Conservation (phyloP, 2,113 vertebrate genomes). For the Trochalopteron elliotii region DNA sequence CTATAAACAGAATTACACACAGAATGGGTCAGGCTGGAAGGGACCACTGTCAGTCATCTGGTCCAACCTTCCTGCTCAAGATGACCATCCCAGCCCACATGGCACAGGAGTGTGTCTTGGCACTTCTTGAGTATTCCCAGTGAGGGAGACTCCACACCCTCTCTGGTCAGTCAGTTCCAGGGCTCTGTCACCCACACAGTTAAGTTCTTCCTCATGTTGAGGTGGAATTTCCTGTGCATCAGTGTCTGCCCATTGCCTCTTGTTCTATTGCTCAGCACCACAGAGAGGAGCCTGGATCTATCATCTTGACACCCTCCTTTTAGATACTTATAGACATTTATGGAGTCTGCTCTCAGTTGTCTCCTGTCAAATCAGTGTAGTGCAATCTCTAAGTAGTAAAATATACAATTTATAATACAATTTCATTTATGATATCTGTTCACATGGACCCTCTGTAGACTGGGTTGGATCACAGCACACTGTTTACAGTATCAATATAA, state of each 20-base stretch:
- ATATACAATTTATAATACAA: neutral
- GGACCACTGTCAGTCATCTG: neutral
- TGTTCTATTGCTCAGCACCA: neutral
- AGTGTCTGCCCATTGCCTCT: neutral
- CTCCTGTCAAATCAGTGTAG: neutral
- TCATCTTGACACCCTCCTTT: neutral
- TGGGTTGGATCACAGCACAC: accelerated
- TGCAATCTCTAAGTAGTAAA: neutral
- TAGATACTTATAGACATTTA: neutral
- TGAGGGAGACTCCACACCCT: accelerated
- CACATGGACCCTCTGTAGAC: neutral
- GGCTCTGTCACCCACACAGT: too few relatives aligned
- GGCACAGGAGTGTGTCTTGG: neutral
- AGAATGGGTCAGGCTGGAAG: neutral
- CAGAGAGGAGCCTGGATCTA: neutral
- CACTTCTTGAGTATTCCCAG: neutral
- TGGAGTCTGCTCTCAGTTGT: neutral
- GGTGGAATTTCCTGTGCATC: neutral
- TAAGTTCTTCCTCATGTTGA: neutral
- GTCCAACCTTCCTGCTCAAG: neutral
- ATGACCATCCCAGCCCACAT: neutral
- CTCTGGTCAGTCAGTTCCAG: neutral
- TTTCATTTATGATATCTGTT: neutral
- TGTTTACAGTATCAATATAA: neutral
- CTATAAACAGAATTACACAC: neutral